Conservation (phyloP, 2,113 vertebrate species). For the Anhinga anhinga region DNA sequence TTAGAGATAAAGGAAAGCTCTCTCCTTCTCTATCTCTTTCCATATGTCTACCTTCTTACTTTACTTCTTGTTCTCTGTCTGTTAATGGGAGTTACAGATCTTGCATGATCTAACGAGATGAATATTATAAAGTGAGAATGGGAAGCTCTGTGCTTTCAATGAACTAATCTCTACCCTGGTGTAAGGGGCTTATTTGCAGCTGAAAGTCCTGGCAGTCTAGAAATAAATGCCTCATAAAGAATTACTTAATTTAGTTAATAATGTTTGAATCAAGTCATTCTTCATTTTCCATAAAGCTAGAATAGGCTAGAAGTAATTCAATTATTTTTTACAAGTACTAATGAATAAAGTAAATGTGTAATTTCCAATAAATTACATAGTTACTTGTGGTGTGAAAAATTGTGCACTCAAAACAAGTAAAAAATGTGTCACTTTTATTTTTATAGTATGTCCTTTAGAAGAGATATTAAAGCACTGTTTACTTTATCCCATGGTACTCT, state of each 20-base stretch:
- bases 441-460: slow-evolving; percentile 18
- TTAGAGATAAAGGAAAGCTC: not conserved
- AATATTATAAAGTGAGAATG: slow-evolving; percentile 35
- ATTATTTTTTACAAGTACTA: slow-evolving; percentile 51
- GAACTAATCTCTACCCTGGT: not conserved
- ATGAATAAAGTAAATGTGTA: slow-evolving; percentile 56
- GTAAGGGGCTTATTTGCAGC: slow-evolving; percentile 7
- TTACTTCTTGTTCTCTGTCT: not conserved
- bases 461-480: slow-evolving; percentile 51
- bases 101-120: slow-evolving; percentile 70
- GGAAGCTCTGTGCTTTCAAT: not conserved
- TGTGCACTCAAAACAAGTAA: slow-evolving; percentile 28
- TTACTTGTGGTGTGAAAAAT: slow-evolving; percentile 36
- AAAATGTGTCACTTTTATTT: slow-evolving; percentile 48
- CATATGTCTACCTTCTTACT: not conserved
- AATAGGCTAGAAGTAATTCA: slow-evolving; percentile 48
- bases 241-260: slow-evolving; percentile 60
- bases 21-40: not conserved
- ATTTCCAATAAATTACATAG: slow-evolving; percentile 60
- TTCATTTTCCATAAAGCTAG: slow-evolving; percentile 64
- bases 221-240: slow-evolving; percentile 62
- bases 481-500: slow-evolving; percentile 8
- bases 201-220: slow-evolving; percentile 7
- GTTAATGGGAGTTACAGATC: not conserved
- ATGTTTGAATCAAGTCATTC: slow-evolving; percentile 57